phyloP scores from a whole-genome alignment of 2,113 vertebrate genomes.

The Cinclus mexicanus region DNA sequence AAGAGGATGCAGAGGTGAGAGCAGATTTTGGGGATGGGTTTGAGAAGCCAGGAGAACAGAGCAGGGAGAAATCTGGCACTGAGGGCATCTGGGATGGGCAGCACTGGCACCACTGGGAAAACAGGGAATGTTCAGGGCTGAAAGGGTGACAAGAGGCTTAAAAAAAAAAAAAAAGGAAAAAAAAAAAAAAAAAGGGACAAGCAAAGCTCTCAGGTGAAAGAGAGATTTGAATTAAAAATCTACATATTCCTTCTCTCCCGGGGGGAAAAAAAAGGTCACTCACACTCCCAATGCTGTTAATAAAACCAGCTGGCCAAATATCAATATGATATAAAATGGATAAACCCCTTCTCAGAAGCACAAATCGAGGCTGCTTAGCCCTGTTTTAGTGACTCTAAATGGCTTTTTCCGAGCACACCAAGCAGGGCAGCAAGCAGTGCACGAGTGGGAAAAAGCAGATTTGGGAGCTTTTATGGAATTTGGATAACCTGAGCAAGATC shows the following conservation, averaged over 20 bases:
- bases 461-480: not conserved
- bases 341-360: not conserved
- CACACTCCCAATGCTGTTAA: not conserved
- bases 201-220: not conserved
- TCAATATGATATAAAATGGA: no score
- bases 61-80: not conserved
- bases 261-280: not conserved
- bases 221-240: not conserved
- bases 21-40: not conserved
- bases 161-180: not conserved
- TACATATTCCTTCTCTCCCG: not conserved
- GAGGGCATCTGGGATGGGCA: not conserved
- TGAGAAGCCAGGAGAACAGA: rapidly evolving
- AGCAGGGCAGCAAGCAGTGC: not conserved
- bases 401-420: not conserved
- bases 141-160: not conserved
- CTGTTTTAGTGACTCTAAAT: not conserved
- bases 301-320: not conserved
- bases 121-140: not conserved
- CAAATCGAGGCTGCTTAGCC: rapidly evolving
- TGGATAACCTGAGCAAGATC: not conserved
- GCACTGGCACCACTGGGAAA: not conserved
- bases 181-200: not conserved
- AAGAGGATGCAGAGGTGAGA: not conserved
- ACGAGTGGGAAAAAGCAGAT: not conserved